Evolutionary conservation across 2,888 invertebrate species (phyloP).

Genomic region (Callosobruchus maculatus): DNA sequence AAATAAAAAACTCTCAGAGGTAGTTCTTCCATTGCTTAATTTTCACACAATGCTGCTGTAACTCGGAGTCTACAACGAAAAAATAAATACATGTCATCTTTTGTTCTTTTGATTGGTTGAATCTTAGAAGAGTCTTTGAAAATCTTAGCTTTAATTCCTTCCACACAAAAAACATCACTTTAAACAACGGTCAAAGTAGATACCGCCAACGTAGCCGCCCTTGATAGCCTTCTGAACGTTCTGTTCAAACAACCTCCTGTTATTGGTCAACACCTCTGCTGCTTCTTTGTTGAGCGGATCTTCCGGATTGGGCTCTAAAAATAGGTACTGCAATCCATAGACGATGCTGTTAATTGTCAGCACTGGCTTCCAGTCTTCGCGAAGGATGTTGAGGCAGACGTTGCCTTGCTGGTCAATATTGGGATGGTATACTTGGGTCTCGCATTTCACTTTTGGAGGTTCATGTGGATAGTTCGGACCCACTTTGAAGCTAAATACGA

Average conservation of each 20-base stretch:
- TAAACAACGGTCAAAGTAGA: slow-evolving; percentile 93
- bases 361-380: slow-evolving; percentile 99
- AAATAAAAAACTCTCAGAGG: slow-evolving; percentile 15
- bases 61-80: slow-evolving; percentile 16
- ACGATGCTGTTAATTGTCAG: slow-evolving; percentile 96
- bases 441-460: slow-evolving; percentile 98
- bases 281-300: slow-evolving; percentile 98
- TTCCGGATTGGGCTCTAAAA: slow-evolving; percentile 97
- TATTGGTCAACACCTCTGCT: slow-evolving; percentile 93
- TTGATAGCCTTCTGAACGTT: slow-evolving; percentile 96
- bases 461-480: slow-evolving; percentile 98
- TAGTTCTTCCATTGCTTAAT: slow-evolving; percentile 21
- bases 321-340: slow-evolving; percentile 95
- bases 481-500: slow-evolving; percentile 96
- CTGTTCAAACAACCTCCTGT: slow-evolving; percentile 89
- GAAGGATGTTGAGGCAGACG: slow-evolving; percentile 93
- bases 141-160: slow-evolving; percentile 1
- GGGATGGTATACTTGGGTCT: slow-evolving; percentile 95
- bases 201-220: slow-evolving; percentile 90
- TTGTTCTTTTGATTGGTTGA: neutral
- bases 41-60: slow-evolving; percentile 18
- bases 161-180: slow-evolving; percentile 60
- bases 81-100: neutral
- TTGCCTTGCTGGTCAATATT: slow-evolving; percentile 98
- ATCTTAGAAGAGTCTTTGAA: neutral